Base-by-base conservation (phyloP, 1,140 invertebrate genomes). In the Parasteatoda tepidariorum region DNA sequence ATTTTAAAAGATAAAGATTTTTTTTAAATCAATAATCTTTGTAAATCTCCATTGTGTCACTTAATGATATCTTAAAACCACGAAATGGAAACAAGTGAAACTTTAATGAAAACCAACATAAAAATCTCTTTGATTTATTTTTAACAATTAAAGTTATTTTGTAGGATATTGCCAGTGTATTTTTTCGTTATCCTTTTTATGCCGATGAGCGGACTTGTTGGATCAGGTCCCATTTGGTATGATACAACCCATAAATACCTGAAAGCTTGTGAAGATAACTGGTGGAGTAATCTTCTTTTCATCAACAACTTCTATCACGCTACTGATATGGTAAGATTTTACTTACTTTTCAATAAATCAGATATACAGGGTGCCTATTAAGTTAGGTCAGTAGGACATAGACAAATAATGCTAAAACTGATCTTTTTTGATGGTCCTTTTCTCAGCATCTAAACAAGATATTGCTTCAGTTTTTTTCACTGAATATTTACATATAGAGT, bases 221-320 rank as follows among this genome's bases (percentile, higher is more conserved):
- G 70, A 33, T 41, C 31, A 15, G 86, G 86, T 11, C 86, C 86
- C 1, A 33, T 85, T 0, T 85, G 81, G 67, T 34, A 68, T 1
- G 85, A 85, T 26, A 74, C 70, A 0, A 70, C 71, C 13, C 84
- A 85, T 48, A 48, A 22, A 3, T 84, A 73, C 22, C 62, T 85
- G 0, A 28, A 75, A 6, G 34, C 61, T 2, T 86, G 86, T 41
- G 28, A 76, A n/a, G 61, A 84, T 3, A 79, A 70, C 54, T 86
- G 86, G 86, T 86, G 86, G 86, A 85, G 79, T 1, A 86, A 86
- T 34, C 33, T 85, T 13, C 70, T 86, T 2, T 86, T 85, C 64
- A 38, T 86, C 13, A 96, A 96, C 87, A 97, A 96, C 88, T 94
- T 96, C 81, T 90, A 94, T 2, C 89, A 92, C 48, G 92, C 91